Conservation (phyloP, 2,888 invertebrate species). For the Limnephilus auricula region DNA sequence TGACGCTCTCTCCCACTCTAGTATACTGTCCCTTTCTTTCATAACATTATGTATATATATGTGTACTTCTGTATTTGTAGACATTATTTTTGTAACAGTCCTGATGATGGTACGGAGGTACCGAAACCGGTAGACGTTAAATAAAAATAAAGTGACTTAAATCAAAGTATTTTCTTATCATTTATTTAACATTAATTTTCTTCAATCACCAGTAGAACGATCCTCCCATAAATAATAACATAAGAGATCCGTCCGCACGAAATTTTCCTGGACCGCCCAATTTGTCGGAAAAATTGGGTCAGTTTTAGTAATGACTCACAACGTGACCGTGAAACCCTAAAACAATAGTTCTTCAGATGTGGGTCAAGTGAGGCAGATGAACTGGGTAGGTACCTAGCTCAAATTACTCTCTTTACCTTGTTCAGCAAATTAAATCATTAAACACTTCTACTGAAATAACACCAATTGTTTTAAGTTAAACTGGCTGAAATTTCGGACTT, state of each 20-base stretch:
- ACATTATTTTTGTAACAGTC: no score
- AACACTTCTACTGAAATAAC: not conserved
- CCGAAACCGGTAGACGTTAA: no score
- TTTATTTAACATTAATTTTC: not conserved
- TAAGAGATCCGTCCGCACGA: not conserved
- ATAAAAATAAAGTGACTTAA: no score
- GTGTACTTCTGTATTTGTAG: no score
- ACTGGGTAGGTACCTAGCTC: not conserved
- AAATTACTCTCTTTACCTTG: constrained; percentile 8
- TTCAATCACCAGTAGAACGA: not conserved
- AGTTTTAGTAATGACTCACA: constrained; percentile 10
- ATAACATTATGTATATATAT: no score
- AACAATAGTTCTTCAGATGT: constrained; percentile 9
- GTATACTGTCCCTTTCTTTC: no score
- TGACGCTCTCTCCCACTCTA: no score
- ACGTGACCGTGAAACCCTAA: constrained; percentile 19
- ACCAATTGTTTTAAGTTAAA: not conserved
- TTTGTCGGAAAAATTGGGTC: constrained; percentile 47
- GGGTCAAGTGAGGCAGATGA: constrained; percentile 1
- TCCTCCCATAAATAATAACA: not conserved
- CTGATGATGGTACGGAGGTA: no score
- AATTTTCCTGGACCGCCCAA: constrained; percentile 50
- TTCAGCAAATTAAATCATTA: constrained; percentile 3
- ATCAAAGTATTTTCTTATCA: no score
- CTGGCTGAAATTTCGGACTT: not conserved